Base-by-base conservation (phyloP, 92 coral and sea anemone genomes). In the Porites evermanni region DNA sequence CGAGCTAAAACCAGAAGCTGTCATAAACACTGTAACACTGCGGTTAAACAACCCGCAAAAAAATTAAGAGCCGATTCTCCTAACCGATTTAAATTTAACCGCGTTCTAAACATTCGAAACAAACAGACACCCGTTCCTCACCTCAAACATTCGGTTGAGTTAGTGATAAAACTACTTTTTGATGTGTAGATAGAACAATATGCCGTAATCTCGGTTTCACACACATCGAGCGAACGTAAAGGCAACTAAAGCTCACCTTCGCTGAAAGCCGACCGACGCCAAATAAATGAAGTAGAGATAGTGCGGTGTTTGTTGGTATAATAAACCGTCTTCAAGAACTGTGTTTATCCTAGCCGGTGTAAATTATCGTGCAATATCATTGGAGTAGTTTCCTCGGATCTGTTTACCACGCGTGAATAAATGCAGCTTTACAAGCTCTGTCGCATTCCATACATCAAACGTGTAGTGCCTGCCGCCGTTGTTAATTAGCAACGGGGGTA, bases 31-130 rank as follows among this genome's bases (percentile, higher is more conserved):
- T 71, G 61, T 13, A 50, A 83, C 64, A 74, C 60, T 23, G 80
- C 63, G 87, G 87, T 83, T 83, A 83, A 83, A 83, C 87, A 83
- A 83, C 87, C 74, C 16, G 87, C 59, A 8, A 63, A 14, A 12
- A 59, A 66, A 64, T 68, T 32, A 52, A 71, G 5, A 7, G 77
- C 77, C 77, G 58, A 81, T 52, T 24, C 19, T 11, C 58, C 12
- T 23, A 65, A 47, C 16, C 72, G 84, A 65, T 67, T 79, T 13
- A 6, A 19, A 50, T 21, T 66, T 24, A 18, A 64, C 64, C 54
- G 17, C 56, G 32, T 26, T n/a, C 18, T 11, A 3, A 24, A 24
- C 12, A 51, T 11, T 75, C 0, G 67, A 24, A 64, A 20, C 63
- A 32, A 53, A 23, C 0, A n/a, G 17, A 23, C 71, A 59, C 77